Percentiles rank a stretch among this genome's conserved stretches.
These are phyloP conservation scores for Sabatieria punctata DNA, from an alignment of 2,888 invertebrate species.

Conservation along the genomic window DNA sequence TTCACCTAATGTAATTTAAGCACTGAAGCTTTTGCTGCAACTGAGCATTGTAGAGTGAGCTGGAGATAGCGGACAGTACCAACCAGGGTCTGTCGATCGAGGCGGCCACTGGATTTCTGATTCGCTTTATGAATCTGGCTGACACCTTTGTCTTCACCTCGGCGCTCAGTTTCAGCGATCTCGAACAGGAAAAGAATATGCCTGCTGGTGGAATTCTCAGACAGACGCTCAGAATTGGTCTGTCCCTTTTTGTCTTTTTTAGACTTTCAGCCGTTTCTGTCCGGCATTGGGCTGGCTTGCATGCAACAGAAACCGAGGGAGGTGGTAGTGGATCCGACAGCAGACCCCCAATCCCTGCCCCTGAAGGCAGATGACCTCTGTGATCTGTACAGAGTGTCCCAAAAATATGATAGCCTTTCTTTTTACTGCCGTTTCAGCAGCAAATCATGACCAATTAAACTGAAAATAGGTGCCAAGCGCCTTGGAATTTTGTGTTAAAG, in stretches of 20 bases:
- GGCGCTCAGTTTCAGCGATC: constrained; percentile 85
- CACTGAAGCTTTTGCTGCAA: not conserved
- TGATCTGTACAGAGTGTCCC: no score
- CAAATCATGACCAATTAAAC: no score
- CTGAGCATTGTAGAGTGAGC: constrained; percentile 56
- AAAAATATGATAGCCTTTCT: no score
- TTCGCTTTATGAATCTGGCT: constrained; percentile 91
- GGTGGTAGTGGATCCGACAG: no score
- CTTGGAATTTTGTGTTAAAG: no score
- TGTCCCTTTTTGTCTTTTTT: constrained; percentile 2
- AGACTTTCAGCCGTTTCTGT: not conserved
- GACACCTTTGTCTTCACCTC: constrained; percentile 96
- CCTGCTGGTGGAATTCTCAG: constrained; percentile 93
- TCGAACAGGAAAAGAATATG: constrained; percentile 99
- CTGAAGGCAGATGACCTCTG: no score
- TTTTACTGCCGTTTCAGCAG: no score
- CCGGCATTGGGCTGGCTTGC: not conserved
- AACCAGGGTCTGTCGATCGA: constrained; percentile 91
- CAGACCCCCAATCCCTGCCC: no score
- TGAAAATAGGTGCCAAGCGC: no score
- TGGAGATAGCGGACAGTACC: constrained; percentile 93
- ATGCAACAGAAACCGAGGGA: no score
- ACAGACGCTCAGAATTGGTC: constrained; percentile 69
- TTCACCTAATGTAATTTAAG: constrained; percentile 71
- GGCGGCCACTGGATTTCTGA: constrained; percentile 92